Evolutionary conservation across 2,113 vertebrate genomes (phyloP), one percentile per base, ranked within the genome.

Genomic region (Pangasianodon gigas): DNA sequence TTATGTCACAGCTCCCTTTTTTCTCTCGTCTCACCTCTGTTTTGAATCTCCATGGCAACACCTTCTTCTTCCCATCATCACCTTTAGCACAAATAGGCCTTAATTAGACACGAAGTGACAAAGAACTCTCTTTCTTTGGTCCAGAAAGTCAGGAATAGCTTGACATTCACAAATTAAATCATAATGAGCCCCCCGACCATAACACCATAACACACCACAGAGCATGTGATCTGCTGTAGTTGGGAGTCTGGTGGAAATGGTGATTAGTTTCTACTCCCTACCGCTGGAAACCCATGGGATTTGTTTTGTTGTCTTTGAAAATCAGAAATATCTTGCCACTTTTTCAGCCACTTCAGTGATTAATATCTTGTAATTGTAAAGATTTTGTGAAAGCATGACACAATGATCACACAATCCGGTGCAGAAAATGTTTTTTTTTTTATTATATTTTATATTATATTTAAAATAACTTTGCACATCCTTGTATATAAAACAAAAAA

Each of bases 131-230:
- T 6, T 29, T 51, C 29, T 54, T 32, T 16, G 8, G 29, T 54
- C 29, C 51, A 44, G 10, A 41, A 44, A 84, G 32, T 37, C 54
- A 58, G 32, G 24, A 89, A 84, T 88, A 81, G 54, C 83, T 65
- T 46, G 87, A 88, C 75, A 48, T 81, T 81, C 44, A 37, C 79
- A 83, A 83, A 83, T 83, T 0, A 71, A 83, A 88, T 84, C 24
- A 69, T 83, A 54, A 88, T 6, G 51, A 41, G 16, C 6, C 5
- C 11, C n/a, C 51, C 6, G 11, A 44, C 44, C 69, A 37, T 1
- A 32, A 18, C 69, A 77, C 41, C 74, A 13, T 1, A 21, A 46
- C 21, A 46, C 41, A 77, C 74, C 74, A 77, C 74, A 58, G 51
- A 69, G 84, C 46, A 6, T 87, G 52, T 60, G 86, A 60, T 87